Base-by-base conservation (phyloP, 2,888 invertebrate species). In the Caenorhabditis auriculariae region DNA sequence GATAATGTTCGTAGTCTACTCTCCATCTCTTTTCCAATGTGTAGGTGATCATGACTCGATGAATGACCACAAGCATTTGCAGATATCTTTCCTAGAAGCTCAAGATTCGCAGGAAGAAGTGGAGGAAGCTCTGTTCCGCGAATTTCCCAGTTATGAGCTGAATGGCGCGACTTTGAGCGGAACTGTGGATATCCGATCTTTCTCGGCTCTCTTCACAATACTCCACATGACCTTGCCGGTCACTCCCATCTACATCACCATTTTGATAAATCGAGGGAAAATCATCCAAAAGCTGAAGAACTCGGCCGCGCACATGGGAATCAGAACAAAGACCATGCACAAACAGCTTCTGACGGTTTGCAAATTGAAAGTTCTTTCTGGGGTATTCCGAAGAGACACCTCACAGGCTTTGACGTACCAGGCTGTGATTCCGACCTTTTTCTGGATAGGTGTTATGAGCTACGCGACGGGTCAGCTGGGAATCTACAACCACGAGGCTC, bases 141-240 rank as follows among this genome's bases (percentile, higher is more conserved):
- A 46, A 3, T 67, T 60, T 17, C 67, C 63, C 2, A 46, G 55
- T 5, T 67, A 67, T 35, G 35, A 57, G 4, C 29, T 60, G 1
- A 39, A 58, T n/a, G 55, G 58, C 17, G 41, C 21, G 1, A 32
- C n/a, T 32, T 32, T 32, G 35, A 32, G 35, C n/a, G 35, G 9
- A 12, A 12, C n/a, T 32, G n/a, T 32, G n/a, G 35, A 12, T 32
- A 32, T 32, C n/a, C n/a, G n/a, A 9, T 32, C 35, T 12, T 32
- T 32, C n/a, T 32, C n/a, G 9, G 35, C 9, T n/a, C 35, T 66
- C 41, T 54, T 46, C 44, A 62, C 66, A 7, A 66, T 62, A 41
- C 44, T 61, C 2, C 61, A 66, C 32, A 66, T 62, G 61, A 66
- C 66, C 12, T 38, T 44, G 21, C 60, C 55, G 3, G 55, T 61